Evolutionary conservation across 2,888 invertebrate species (phyloP).

Genomic region (Heteromurus nitidus): DNA sequence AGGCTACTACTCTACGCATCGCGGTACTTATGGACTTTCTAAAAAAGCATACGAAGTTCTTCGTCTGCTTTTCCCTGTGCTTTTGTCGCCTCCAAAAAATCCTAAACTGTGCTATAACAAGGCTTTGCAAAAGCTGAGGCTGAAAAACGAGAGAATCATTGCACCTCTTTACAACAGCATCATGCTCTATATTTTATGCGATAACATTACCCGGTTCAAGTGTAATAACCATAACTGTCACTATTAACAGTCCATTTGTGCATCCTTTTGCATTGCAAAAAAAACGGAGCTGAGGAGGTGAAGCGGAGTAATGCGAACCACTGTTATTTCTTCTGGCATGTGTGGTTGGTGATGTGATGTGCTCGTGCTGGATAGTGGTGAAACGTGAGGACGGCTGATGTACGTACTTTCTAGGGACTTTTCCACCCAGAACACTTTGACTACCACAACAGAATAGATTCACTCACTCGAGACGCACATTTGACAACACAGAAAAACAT

Average conservation of each 20-base stretch:
- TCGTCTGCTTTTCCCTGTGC: not conserved
- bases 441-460: no score
- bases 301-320: not conserved
- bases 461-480: no score
- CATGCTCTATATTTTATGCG: conserved; percentile 58
- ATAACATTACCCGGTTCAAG: conserved; percentile 56
- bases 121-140: conserved; percentile 21
- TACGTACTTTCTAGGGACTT: no score
- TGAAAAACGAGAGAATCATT: conserved; percentile 56
- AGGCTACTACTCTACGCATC: not conserved
- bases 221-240: conserved; percentile 63
- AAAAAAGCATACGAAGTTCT: not conserved
- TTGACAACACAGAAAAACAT: no score
- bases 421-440: no score
- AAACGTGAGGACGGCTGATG: conserved; percentile 18
- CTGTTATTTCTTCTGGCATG: conserved; percentile 27
- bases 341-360: no score
- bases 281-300: not conserved
- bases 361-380: conserved; percentile 5
- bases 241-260: conserved; percentile 67
- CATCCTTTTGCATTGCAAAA: conserved; percentile 77
- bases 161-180: conserved; percentile 39
- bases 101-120: not conserved
- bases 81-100: not conserved
- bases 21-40: no score